Conservation (phyloP, 2,113 vertebrate genomes). For the Passer domesticus region DNA sequence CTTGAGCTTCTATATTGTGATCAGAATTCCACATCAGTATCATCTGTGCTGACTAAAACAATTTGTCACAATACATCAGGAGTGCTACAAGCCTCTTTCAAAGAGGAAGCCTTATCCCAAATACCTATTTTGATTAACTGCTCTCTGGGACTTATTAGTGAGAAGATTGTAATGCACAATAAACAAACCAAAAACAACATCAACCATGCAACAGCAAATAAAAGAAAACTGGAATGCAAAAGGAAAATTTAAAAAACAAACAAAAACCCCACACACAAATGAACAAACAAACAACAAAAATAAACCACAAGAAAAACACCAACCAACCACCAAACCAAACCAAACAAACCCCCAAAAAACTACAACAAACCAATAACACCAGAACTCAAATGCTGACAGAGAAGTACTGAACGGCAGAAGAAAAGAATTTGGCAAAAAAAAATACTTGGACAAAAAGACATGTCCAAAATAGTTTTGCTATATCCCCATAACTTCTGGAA, state of each 20-base stretch:
- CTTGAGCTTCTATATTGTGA: neutral
- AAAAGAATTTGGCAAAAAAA: neutral
- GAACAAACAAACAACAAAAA: neutral
- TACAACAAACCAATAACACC: neutral
- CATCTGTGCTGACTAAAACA: neutral
- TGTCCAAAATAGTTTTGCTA: neutral
- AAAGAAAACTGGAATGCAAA: neutral
- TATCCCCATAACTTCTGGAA: conserved; percentile 13
- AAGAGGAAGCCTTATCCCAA: neutral
- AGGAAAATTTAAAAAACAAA: neutral
- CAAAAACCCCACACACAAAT: neutral
- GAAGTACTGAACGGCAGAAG: neutral
- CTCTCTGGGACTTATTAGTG: neutral
- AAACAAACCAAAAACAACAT: neutral
- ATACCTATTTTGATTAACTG: conserved; percentile 39
- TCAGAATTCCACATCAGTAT: neutral
- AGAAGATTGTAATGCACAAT: neutral
- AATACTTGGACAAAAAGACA: neutral
- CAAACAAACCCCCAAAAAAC: neutral
- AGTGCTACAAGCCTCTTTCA: neutral
- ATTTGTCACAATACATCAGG: neutral
- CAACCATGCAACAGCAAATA: neutral
- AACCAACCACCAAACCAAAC: neutral
- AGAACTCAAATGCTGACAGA: neutral
- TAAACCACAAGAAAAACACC: neutral